Base-by-base conservation (phyloP, 2,797 vertebrate genomes). In the Chaunax sp. region DNA sequence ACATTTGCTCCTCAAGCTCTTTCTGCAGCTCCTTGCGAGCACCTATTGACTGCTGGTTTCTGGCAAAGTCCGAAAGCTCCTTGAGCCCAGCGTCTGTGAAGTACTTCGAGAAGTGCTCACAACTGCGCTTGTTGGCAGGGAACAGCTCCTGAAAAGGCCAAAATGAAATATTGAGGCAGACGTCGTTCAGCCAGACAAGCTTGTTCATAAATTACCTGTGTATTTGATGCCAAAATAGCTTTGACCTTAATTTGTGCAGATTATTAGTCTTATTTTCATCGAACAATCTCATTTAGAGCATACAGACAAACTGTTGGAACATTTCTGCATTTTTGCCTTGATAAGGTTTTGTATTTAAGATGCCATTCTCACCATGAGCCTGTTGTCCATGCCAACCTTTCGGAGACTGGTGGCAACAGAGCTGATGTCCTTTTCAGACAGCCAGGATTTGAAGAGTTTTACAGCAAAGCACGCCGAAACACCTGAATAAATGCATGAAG, bases 401-500 rank as follows among this genome's bases (percentile, higher is more conserved):
- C 96, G 93, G 75, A 98, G 96, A 81, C 94, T 97, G 84, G 82
- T 94, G 87, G 96, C 94, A 23, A 98, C 96, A 8, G 97, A 97
- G 83, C 95, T 95, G 85, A 99, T 97, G 90, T 98, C 97, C 88
- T 96, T 98, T 84, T 98, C 96, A 53, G 96, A 96, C 87, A 99
- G 96, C 97, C 97, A 98, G 4, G 97, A 97, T 92, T 99, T 98
- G 91, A 99, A 98, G 78, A 99, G 95, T 91, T 99, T 99, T 72
- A 98, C 96, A 81, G 97, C 96, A 80, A 98, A 98, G 88, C 93
- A 94, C 75, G 97, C 96, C 35, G 97, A 99, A 78, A 99, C 97
- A 84, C 98, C 98, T 99, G 86, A 77, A 70, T 78, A 87, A 88
- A 88, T 80, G 83, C 63, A 85, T 26, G 22, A 46, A 73, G 78